Percentiles rank a stretch among this genome's conserved stretches.
Conservation (phyloP, 1,140 invertebrate species). For the Acromyrmex charruanus region DNA sequence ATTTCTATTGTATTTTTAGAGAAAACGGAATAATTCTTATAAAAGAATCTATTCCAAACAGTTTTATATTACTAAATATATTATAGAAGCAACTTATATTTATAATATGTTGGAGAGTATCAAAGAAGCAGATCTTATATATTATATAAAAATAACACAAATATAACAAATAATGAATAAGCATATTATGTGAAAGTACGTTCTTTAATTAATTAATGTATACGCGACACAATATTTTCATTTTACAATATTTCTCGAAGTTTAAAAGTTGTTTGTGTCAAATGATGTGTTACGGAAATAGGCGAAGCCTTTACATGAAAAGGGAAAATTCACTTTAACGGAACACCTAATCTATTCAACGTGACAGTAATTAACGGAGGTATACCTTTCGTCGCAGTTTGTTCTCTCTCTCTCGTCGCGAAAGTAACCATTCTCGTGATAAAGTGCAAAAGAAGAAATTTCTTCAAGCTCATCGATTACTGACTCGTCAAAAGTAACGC, state of each 20-base stretch:
- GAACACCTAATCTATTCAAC: conserved; percentile 23
- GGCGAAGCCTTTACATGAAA: background rate
- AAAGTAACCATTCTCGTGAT: background rate
- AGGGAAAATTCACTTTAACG: background rate
- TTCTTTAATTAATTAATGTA: background rate
- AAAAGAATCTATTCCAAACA: no score
- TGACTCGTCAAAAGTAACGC: conserved; percentile 16
- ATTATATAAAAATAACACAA: background rate
- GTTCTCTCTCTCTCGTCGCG: background rate
- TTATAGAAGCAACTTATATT: background rate
- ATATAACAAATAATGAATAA: background rate
- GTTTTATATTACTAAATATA: background rate
- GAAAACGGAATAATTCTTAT: no score
- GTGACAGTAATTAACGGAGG: conserved; percentile 32
- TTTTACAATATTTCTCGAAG: background rate
- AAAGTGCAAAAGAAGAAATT: conserved; percentile 15
- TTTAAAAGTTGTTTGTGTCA: background rate
- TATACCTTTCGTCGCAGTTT: conserved; percentile 10
- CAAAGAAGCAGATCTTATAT: background rate
- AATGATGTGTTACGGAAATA: conserved; percentile 1
- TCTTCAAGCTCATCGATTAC: conserved; percentile 24
- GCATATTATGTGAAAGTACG: background rate
- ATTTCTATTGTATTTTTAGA: no score
- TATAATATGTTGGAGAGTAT: background rate
- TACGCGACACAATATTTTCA: background rate